These are phyloP conservation scores for Drosophila meridiana DNA, from an alignment of 2,888 invertebrate genomes.

Conservation along the genomic window DNA sequence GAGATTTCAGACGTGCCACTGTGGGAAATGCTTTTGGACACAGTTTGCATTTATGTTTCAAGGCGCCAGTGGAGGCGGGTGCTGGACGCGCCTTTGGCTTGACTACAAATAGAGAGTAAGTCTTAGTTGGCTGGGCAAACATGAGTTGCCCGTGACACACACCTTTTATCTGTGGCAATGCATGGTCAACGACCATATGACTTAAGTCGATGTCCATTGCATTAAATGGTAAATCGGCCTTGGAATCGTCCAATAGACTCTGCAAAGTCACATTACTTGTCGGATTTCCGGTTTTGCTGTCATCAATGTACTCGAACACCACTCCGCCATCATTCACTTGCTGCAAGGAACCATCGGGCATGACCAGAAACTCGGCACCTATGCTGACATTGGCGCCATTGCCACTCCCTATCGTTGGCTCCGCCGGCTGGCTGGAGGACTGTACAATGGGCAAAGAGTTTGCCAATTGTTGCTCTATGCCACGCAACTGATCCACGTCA, in stretches of 20 bases:
- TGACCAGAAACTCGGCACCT: constrained; percentile 78
- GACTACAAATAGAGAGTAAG: constrained; percentile 22
- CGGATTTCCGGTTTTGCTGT: constrained; percentile 35
- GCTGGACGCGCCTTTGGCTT: constrained; percentile 39
- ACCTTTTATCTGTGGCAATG: constrained; percentile 48
- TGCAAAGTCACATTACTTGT: constrained; percentile 47
- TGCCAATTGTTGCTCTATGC: constrained; percentile 60
- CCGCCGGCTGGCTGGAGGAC: not conserved
- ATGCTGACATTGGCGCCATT: constrained; percentile 62
- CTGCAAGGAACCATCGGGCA: constrained; percentile 79
- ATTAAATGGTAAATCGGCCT: constrained; percentile 13
- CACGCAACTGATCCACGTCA: constrained; percentile 52
- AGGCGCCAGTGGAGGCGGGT: constrained; percentile 17
- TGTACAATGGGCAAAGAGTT: constrained; percentile 8
- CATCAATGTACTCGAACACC: constrained; percentile 81
- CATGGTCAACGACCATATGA: constrained; percentile 67
- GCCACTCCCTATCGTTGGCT: constrained; percentile 11
- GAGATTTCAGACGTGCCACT: constrained; percentile 65
- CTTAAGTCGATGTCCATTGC: constrained; percentile 74
- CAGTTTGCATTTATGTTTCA: constrained; percentile 63
- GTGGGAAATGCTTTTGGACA: constrained; percentile 66
- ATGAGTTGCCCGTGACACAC: not conserved
- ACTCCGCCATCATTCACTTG: constrained; percentile 75
- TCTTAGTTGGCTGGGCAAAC: not conserved
- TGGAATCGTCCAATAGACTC: constrained; percentile 45